Evolutionary conservation across 2,888 invertebrate species (phyloP).

Genomic region (Cerastis rubricosa): DNA sequence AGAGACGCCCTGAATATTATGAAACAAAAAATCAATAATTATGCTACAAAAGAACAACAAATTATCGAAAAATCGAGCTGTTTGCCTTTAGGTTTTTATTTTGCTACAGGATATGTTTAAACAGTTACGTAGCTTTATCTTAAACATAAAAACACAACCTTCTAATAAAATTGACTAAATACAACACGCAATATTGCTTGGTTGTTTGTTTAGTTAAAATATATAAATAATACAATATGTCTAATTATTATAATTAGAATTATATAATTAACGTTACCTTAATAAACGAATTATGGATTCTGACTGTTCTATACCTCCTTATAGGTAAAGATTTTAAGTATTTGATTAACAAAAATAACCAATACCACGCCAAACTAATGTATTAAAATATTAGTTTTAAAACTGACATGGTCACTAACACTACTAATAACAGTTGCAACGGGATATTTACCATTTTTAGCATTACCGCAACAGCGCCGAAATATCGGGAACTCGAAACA

Average conservation of each 20-base stretch:
- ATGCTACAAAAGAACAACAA: neutral
- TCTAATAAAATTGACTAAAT: conserved; percentile 7
- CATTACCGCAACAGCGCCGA: too few relatives aligned
- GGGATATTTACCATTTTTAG: too few relatives aligned
- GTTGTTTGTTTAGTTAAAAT: neutral
- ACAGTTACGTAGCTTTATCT: neutral
- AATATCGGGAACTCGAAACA: too few relatives aligned
- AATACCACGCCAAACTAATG: neutral
- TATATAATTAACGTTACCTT: neutral
- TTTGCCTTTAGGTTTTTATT: neutral
- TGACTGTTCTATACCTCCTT: neutral
- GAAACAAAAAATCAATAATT: neutral
- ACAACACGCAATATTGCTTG: conserved; percentile 8
- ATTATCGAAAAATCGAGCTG: neutral
- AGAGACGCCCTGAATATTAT: neutral
- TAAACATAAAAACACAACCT: neutral
- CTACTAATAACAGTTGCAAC: too few relatives aligned
- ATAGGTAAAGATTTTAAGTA: conserved; percentile 1
- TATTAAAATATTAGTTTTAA: conserved; percentile 6
- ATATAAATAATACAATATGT: neutral
- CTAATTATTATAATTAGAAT: neutral
- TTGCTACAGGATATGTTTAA: neutral
- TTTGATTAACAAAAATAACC: neutral
- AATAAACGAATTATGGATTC: neutral
- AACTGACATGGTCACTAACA: too few relatives aligned